Percentiles rank a stretch among this genome's conserved stretches.
phyloP scores from a whole-genome alignment of 2,797 vertebrate species.

The Alcedo atthis region DNA sequence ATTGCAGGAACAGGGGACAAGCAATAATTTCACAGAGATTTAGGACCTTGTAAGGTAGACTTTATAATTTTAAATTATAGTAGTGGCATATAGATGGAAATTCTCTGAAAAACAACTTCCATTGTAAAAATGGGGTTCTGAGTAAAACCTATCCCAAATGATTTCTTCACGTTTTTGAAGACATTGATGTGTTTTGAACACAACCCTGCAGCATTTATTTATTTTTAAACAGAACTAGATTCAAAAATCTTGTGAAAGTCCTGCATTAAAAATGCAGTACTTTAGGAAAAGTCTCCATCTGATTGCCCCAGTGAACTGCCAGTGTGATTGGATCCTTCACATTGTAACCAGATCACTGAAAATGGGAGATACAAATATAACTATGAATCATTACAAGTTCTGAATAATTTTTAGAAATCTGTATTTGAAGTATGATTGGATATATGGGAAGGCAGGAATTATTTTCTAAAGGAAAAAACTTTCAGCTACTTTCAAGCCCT shows the following conservation, averaged over 20 bases:
- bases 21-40: background rate
- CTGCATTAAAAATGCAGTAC: background rate
- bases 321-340: background rate
- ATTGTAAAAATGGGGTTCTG: background rate
- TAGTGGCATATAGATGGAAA: background rate
- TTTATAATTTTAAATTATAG: background rate
- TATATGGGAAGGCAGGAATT: background rate
- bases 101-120: background rate
- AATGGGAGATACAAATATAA: background rate
- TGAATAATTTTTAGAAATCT: background rate
- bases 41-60: background rate
- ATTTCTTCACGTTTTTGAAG: background rate
- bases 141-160: background rate
- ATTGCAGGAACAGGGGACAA: background rate
- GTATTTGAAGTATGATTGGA: background rate
- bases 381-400: background rate
- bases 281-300: background rate
- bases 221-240: background rate
- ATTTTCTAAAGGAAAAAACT: background rate
- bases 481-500: background rate
- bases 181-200: background rate
- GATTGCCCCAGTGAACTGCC: background rate
- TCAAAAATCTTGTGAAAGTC: background rate
- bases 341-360: background rate
- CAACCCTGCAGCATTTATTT: background rate